Percentiles rank a stretch among this genome's conserved stretches.
Conservation (phyloP, 1,140 invertebrate species). For the Euschistus heros region DNA sequence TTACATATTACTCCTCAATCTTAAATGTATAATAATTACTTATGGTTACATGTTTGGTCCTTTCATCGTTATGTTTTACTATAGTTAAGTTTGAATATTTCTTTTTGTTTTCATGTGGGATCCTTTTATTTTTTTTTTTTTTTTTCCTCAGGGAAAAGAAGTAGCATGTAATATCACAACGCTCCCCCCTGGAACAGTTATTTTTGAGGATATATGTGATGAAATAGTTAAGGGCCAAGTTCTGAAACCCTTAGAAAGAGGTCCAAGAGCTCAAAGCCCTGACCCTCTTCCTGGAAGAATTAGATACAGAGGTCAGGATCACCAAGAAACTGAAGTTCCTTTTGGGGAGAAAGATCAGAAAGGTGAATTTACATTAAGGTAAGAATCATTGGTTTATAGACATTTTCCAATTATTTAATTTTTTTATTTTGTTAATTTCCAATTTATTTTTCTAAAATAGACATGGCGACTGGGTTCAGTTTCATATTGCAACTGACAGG, state of each 20-base stretch:
- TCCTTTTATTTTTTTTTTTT: no score
- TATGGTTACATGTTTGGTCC: no score
- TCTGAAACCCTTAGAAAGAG: conserved; percentile 72
- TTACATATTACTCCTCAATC: no score
- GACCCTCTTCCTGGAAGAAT: conserved; percentile 79
- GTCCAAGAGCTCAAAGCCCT: conserved; percentile 52
- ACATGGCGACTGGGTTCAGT: conserved; percentile 91
- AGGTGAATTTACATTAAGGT: conserved; percentile 79
- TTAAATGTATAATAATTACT: no score
- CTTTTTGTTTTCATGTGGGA: no score
- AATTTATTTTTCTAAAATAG: conserved; percentile 33
- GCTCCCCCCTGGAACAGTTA: conserved; percentile 79
- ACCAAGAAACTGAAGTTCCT: conserved; percentile 76
- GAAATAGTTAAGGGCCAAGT: conserved; percentile 81
- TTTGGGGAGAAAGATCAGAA: conserved; percentile 94
- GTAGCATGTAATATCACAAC: conserved; percentile 89
- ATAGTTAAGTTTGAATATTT: no score
- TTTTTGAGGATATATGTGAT: conserved; percentile 90
- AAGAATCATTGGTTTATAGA: conserved; percentile 7
- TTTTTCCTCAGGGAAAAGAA: conserved; percentile 69
- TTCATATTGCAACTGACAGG: conserved; percentile 87
- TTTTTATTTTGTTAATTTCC: background rate
- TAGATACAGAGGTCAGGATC: conserved; percentile 70
- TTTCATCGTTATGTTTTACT: no score
- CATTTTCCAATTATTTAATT: background rate